Conservation (phyloP, 2,113 vertebrate genomes). For the Dromaius novaehollandiae region DNA sequence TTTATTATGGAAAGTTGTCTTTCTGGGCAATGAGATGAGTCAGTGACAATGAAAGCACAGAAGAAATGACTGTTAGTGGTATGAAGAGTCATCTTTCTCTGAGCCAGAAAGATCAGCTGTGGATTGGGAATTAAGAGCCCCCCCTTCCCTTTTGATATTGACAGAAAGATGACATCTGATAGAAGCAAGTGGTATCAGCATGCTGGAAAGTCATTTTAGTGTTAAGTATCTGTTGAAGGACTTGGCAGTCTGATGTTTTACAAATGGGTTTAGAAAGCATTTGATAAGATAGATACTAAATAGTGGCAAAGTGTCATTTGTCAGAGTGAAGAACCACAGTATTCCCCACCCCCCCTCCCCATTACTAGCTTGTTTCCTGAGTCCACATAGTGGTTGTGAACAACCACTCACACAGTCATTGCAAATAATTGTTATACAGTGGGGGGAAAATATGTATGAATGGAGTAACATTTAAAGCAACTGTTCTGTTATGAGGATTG, state of each 20-base stretch:
- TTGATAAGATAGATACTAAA: slow-evolving; percentile 1
- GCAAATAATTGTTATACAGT: not conserved
- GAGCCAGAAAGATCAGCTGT: not conserved
- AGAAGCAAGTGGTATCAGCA: not conserved
- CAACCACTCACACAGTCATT: not conserved
- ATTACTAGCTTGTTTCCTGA: not conserved
- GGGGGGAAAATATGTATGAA: not conserved
- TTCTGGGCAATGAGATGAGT: not conserved
- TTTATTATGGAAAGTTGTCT: not conserved
- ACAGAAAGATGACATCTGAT: slow-evolving; percentile 12
- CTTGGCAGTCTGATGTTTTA: slow-evolving; percentile 5
- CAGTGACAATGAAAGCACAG: not conserved
- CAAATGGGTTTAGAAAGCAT: not conserved
- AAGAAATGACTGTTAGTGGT: not conserved
- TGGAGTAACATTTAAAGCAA: not conserved
- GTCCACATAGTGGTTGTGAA: not conserved
- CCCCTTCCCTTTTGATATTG: not conserved
- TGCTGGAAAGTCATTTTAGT: not conserved
- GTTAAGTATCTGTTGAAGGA: slow-evolving; percentile 40
- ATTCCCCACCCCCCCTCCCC: no score
- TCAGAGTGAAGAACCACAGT: not conserved
- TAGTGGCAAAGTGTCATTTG: not conserved
- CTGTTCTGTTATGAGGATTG: not conserved
- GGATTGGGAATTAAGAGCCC: not conserved
- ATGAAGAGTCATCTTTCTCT: not conserved